Evolutionary conservation across 2,797 vertebrate species (phyloP).

Genomic region (Catamblyrhynchus diadema): DNA sequence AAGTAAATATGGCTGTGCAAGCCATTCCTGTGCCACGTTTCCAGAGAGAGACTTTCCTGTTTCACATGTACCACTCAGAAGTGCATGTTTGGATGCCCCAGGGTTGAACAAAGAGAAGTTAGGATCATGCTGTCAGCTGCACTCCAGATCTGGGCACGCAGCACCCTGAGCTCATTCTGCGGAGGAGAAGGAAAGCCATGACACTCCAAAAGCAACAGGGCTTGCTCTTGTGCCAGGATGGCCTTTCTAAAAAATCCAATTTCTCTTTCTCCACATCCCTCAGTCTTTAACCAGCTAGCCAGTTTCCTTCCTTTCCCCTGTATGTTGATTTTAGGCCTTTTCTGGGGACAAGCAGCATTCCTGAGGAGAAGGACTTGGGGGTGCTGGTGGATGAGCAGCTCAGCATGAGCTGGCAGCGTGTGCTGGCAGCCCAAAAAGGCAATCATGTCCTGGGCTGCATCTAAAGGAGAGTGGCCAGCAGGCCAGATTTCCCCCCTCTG

Average conservation of each 20-base stretch:
- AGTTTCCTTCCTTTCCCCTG: background rate
- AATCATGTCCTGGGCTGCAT: background rate
- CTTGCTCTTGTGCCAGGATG: background rate
- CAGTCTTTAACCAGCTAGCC: background rate
- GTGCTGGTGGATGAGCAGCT: background rate
- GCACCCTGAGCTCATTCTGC: accelerated
- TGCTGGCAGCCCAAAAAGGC: background rate
- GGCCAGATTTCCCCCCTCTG: background rate
- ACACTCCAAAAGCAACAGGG: background rate
- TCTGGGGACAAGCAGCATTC: background rate
- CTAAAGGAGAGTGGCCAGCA: background rate
- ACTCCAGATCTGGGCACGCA: background rate
- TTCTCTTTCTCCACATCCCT: background rate
- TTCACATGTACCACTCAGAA: background rate
- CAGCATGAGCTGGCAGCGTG: background rate
- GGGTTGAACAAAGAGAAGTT: background rate
- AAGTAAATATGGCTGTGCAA: background rate
- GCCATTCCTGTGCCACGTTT: background rate
- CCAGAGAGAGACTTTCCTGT: background rate
- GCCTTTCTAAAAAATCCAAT: background rate
- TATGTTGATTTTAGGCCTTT: background rate
- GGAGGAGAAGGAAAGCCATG: background rate
- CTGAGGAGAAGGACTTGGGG: background rate
- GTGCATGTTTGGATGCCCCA: background rate
- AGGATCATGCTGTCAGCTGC: background rate